Base-by-base conservation (phyloP, 2,888 invertebrate genomes). In the Zonitis immaculata region DNA sequence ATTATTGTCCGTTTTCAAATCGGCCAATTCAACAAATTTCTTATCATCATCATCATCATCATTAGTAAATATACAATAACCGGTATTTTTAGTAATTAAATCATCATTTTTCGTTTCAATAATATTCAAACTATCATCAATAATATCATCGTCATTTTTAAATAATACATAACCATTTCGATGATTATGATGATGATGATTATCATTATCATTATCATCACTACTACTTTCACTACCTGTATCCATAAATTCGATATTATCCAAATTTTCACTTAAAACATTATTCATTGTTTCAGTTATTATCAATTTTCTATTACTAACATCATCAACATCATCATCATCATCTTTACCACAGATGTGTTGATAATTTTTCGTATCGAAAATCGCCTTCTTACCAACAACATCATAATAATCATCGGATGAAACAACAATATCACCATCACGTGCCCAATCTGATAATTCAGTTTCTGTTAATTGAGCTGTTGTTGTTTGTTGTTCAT, bases 391-490 rank as follows among this genome's bases (percentile, higher is more conserved):
- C 7, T n/a, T n/a, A 16, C 8, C 32, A 61, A 83, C 82, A 53
- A 85, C 85, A 44, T 85, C 85, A 35, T 83, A 83, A 51, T 89
- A 82, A 69, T 89, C 89, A 64, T 90, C 90, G 1, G 89, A 83
- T 1, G 86, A 87, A 35, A 83, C n/a, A n/a, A n/a, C n/a, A n/a
- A n/a, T n/a, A n/a, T n/a, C 85, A 60, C 86, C 88, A 66, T 92
- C 91, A 3, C 88, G 83, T 0, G 90, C 91, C 92, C 91, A 92
- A 71, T 93, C 92, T 0, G 91, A 91, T n/a, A 91, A 77, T 69
- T 92, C 92, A 0, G 91, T 91, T 73, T 92, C 92, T 0, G 91
- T 91, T 9, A 91, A 77, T n/a, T n/a, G n/a, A n/a, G n/a, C n/a
- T 2, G 85, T 88, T 1, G 87, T 82, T 0, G 87, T 87, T 0